Base-by-base conservation (phyloP, 2,888 invertebrate species). In the Drepanosiphum platanoidis region DNA sequence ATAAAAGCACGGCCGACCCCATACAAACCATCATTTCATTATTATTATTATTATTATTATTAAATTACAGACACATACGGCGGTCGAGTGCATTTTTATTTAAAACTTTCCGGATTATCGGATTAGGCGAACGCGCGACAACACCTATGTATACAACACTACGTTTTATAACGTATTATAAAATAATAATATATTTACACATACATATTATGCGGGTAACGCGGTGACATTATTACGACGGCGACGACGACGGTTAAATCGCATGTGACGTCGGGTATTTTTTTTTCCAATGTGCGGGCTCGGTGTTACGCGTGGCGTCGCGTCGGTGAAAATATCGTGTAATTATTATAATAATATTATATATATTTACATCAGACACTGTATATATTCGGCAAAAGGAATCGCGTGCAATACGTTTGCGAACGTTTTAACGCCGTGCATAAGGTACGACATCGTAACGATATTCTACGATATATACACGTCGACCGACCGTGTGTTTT, bases 1-100 rank as follows among this genome's bases (percentile, higher is more conserved):
- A 52, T 52, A 52, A 75, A 34, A 75, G 46, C 52, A 11, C 32
- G 22, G n/a, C 32, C 52, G 34, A 75, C 74, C 74, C 74, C 32
- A 52, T 61, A 61, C 22, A 52, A 1, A 18, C n/a, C n/a, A n/a
- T n/a, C n/a, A n/a, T n/a, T n/a, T n/a, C n/a, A n/a, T n/a, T n/a
- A n/a, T n/a, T n/a, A n/a, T n/a, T n/a, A n/a, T n/a, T n/a, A n/a
- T n/a, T n/a, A n/a, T n/a, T n/a, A n/a, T n/a, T n/a, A n/a, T n/a
- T 5, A 52, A 5, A 42, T 5, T 5, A 52, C 15, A 22, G 22
- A 52, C 52, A 61, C n/a, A 61, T 27, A 61, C 3, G 5, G 27
- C n/a, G 22, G n/a, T n/a, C 4, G n/a, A 7, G 7, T 3, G 61
- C 9, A 61, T 27, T 61, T 61, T 61, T 61, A 61, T 61, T 61